Evolutionary conservation across 2,113 vertebrate species (phyloP), one percentile per base, ranked within the genome.

Genomic region (Aramus guarauna): DNA sequence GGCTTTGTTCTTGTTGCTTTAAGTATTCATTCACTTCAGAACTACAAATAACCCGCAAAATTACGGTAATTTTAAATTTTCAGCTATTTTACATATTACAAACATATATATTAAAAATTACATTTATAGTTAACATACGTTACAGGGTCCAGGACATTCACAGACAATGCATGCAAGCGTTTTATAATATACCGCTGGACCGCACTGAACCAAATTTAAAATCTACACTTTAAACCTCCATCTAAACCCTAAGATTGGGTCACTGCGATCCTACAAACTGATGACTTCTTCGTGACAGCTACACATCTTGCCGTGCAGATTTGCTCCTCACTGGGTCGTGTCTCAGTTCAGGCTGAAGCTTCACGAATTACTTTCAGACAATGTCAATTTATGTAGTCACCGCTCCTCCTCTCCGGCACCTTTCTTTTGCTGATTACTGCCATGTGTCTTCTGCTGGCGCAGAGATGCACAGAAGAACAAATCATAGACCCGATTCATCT

Each of bases 341-440:
- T 45, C 23, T 64, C 9, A 9, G 19, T 12, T 71, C 27, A 15
- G 30, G 22, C 15, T 58, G 59, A 58, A 93, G 64, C 17, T 64
- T n/a, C 59, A 41, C 5, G 2, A 64, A n/a, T 43, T 21, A 34
- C 34, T 79, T 81, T 24, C 62, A 71, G 56, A 45, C 5, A 68
- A 23, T 1, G 3, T 12, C 15, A 39, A 8, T 4, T 9, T 12
- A 32, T 0, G 3, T 0, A 48, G 22, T 9, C 56, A 41, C 23
- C 2, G 2, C 67, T 84, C 30, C 41, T 53, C 36, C 34, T 41
- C 27, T 7, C 41, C 5, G 1, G 34, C 16, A 79, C 11, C 15
- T 43, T 43, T 43, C 59, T 58, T 22, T 56, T 13, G 5, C 59
- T 85, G 30, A 79, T 92, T 45, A 47, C 16, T 85, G 32, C 43